phyloP scores from a whole-genome alignment of 2,888 invertebrate species.

The Nudaria mundana region DNA sequence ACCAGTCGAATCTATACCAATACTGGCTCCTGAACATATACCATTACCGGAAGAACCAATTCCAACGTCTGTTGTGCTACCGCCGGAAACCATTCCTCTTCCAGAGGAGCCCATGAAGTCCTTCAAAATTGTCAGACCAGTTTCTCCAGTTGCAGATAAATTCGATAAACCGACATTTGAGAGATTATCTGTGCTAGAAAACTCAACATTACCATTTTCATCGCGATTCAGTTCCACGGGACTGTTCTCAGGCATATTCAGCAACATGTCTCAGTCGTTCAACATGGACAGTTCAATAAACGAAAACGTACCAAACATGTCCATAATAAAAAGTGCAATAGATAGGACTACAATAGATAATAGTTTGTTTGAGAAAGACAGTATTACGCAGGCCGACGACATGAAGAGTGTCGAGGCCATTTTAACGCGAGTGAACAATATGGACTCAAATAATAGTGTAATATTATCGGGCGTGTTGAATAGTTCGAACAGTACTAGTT shows the following conservation, averaged over 20 bases:
- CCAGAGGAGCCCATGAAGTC: constrained; percentile 64
- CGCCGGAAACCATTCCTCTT: constrained; percentile 65
- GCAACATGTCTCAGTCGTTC: constrained; percentile 61
- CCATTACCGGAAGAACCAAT: constrained; percentile 64
- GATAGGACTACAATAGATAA: constrained; percentile 74
- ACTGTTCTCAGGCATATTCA: constrained; percentile 71
- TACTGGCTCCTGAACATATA: constrained; percentile 64
- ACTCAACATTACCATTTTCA: constrained; percentile 53
- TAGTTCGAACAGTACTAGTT: constrained; percentile 45
- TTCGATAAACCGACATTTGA: constrained; percentile 42
- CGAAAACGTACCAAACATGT: constrained; percentile 70
- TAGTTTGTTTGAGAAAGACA: constrained; percentile 67
- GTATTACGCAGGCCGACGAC: constrained; percentile 64
- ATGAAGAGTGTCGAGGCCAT: constrained; percentile 74
- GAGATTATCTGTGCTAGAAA: constrained; percentile 54
- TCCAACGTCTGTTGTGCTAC: constrained; percentile 52
- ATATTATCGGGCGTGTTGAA: constrained; percentile 71
- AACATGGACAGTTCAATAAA: constrained; percentile 55
- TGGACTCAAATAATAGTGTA: constrained; percentile 78
- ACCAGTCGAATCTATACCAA: constrained; percentile 70
- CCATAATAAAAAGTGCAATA: constrained; percentile 76
- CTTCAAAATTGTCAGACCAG: constrained; percentile 25
- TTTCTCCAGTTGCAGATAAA: constrained; percentile 35
- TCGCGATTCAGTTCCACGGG: constrained; percentile 67
- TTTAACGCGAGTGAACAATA: constrained; percentile 74